These are phyloP conservation scores for Papilio polyxenes DNA, from an alignment of 1,140 invertebrate species.

Conservation along the genomic window DNA sequence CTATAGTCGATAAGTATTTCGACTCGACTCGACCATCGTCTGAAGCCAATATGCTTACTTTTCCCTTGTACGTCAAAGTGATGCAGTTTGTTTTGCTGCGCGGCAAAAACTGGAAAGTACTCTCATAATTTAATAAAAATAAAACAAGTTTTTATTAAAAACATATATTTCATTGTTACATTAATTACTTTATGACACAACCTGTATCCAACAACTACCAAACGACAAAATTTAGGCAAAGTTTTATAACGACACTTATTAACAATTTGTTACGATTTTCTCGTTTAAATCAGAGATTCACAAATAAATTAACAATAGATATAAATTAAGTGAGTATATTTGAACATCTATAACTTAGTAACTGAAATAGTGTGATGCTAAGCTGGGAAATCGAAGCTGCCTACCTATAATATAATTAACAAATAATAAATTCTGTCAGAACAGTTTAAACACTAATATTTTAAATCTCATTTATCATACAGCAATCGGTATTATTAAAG, in stretches of 20 bases:
- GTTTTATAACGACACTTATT: neutral
- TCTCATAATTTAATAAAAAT: neutral
- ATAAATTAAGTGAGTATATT: neutral
- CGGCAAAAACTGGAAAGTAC: no score
- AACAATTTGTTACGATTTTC: neutral
- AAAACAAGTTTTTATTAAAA: slow-evolving; percentile 15
- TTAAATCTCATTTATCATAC: neutral
- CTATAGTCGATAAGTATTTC: neutral
- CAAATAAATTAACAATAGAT: slow-evolving; percentile 7
- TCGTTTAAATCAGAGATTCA: neutral
- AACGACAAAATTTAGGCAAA: neutral
- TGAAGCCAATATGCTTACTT: neutral
- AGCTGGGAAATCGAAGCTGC: neutral
- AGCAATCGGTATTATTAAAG: neutral
- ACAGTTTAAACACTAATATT: no score
- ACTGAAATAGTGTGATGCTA: neutral
- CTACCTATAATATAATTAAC: no score
- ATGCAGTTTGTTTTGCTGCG: neutral
- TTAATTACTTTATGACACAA: slow-evolving; percentile 31
- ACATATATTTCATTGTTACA: slow-evolving; percentile 28
- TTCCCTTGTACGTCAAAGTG: neutral
- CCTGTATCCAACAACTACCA: slow-evolving; percentile 21
- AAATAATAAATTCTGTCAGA: no score
- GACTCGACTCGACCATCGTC: neutral
- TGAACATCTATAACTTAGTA: neutral